These are phyloP conservation scores for Calcarius lapponicus DNA, from an alignment of 2,797 vertebrate genomes.

Conservation along the genomic window DNA sequence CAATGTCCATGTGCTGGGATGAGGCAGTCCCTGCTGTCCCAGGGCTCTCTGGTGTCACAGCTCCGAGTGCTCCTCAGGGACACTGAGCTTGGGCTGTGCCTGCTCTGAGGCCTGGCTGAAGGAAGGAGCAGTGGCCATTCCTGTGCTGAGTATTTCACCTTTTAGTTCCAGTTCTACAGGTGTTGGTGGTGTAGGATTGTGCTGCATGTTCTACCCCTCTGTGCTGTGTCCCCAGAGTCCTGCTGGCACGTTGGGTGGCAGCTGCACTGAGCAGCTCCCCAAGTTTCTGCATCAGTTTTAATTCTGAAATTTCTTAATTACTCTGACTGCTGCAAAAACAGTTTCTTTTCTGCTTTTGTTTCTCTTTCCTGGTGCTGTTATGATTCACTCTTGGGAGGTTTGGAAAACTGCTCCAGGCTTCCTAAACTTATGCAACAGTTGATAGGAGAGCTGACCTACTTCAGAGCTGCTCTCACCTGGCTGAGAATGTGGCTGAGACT, in stretches of 20 bases:
- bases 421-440: background rate
- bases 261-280: background rate
- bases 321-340: background rate
- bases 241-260: accelerated
- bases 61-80: background rate
- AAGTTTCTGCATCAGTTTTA: background rate
- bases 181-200: background rate
- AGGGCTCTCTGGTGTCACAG: background rate
- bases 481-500: background rate
- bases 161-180: background rate
- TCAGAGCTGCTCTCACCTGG: background rate
- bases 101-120: accelerated
- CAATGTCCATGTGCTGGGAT: accelerated
- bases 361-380: background rate
- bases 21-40: background rate
- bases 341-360: background rate
- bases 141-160: background rate
- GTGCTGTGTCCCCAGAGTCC: background rate
- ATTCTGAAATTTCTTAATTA: background rate
- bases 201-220: background rate
- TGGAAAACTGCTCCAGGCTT: conserved; percentile 23
- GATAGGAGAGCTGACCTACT: background rate
- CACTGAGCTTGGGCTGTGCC: accelerated
- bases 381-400: conserved; percentile 11
- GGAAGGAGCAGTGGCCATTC: background rate